Conservation (phyloP, 1,140 invertebrate genomes). For the Macrosteles quadrilineatus region DNA sequence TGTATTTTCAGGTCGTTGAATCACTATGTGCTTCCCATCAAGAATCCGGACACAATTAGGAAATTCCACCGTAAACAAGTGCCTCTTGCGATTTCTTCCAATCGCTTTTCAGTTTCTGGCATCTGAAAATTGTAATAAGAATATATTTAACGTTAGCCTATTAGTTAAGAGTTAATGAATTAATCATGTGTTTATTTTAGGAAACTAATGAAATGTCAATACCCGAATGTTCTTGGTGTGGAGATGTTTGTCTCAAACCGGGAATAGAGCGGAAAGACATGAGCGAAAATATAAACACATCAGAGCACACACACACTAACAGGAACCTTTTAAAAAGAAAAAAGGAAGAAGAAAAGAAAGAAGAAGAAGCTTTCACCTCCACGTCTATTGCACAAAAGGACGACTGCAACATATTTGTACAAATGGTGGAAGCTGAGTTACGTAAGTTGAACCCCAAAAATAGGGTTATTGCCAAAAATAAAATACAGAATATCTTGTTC, state of each 20-base stretch:
- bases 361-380: neutral
- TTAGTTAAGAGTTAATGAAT: neutral
- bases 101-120: neutral
- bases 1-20: neutral
- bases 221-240: neutral
- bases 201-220: neutral
- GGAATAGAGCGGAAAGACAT: neutral
- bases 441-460: neutral
- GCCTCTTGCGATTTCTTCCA: neutral
- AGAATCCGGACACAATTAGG: conserved; percentile 49
- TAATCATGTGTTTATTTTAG: neutral
- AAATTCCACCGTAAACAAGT: conserved; percentile 45
- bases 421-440: neutral
- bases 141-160: neutral
- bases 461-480: neutral
- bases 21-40: conserved; percentile 49
- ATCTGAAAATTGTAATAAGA: neutral
- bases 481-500: neutral
- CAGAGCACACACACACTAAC: neutral
- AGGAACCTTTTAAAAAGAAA: neutral
- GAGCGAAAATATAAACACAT: neutral
- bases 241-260: neutral
- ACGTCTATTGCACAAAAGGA: neutral
- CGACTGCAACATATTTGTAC: conserved; percentile 8
- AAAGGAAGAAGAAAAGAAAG: neutral